phyloP scores from a whole-genome alignment of 2,888 invertebrate species.

The Notocelia uddmanniana region DNA sequence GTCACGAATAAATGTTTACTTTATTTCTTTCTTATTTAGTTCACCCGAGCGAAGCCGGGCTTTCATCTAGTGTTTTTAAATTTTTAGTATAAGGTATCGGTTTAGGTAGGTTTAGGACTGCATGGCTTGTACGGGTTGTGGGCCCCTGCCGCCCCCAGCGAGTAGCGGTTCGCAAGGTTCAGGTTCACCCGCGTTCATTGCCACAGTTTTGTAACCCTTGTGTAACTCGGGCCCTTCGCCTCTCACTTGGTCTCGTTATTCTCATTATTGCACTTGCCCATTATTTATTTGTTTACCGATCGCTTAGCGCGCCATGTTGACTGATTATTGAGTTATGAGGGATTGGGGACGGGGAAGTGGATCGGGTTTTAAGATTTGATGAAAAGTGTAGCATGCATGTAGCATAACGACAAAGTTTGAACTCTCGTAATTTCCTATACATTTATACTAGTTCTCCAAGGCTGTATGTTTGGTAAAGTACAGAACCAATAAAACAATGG shows the following conservation, averaged over 20 bases:
- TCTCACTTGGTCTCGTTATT: conserved; percentile 72
- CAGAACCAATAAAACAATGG: no score
- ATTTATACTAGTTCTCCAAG: no score
- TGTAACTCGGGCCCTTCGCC: conserved; percentile 81
- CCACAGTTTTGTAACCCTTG: conserved; percentile 87
- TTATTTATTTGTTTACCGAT: conserved; percentile 50
- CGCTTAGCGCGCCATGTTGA: conserved; percentile 2
- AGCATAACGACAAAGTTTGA: background rate
- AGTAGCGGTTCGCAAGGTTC: conserved; percentile 84
- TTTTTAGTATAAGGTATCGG: no score
- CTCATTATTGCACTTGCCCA: conserved; percentile 66
- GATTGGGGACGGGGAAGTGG: conserved; percentile 17
- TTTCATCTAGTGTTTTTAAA: no score
- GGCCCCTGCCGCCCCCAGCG: conserved; percentile 70
- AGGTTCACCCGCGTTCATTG: conserved; percentile 85
- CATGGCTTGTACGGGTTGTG: conserved; percentile 58
- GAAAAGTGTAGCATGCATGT: background rate
- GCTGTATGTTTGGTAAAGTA: no score
- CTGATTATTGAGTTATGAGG: conserved; percentile 46
- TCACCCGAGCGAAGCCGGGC: no score
- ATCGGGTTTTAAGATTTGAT: conserved; percentile 7
- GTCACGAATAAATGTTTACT: no score
- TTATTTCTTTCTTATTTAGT: no score
- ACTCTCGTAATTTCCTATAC: background rate
- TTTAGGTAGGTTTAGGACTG: no score